phyloP scores from a whole-genome alignment of 92 coral and sea anemone species.

The Palythoa caribaeorum region DNA sequence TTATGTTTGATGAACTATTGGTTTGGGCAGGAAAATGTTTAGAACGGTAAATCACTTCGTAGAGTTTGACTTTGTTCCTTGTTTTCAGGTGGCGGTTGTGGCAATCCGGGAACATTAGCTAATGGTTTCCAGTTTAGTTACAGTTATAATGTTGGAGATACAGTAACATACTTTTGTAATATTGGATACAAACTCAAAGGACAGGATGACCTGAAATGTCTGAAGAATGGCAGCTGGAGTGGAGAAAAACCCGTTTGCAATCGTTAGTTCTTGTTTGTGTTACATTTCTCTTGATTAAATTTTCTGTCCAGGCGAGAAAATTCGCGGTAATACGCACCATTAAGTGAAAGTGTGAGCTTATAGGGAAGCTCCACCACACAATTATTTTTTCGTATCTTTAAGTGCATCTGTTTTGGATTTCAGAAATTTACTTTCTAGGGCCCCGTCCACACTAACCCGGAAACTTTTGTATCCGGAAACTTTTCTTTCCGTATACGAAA shows the following conservation, averaged over 20 bases:
- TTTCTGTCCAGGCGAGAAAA: too few species aligned
- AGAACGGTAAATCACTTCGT: neutral
- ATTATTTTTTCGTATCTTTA: too few species aligned
- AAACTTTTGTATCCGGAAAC: too few species aligned
- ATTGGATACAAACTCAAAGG: conserved; percentile 69
- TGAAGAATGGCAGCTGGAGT: conserved; percentile 48
- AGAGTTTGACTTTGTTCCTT: neutral
- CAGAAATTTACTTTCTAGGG: too few species aligned
- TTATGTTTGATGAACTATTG: too few species aligned
- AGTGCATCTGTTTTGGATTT: too few species aligned
- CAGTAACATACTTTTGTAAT: conserved; percentile 63
- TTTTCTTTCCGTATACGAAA: too few species aligned
- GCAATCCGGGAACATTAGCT: conserved; percentile 45
- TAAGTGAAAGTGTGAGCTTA: too few species aligned
- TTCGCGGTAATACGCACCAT: too few species aligned
- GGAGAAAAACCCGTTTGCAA: conserved; percentile 40
- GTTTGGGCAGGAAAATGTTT: neutral
- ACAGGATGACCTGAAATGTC: conserved; percentile 35
- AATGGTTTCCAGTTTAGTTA: conserved; percentile 68
- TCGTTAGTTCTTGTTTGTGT: conserved; percentile 20
- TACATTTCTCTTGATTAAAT: neutral
- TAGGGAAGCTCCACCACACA: too few species aligned
- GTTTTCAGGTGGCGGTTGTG: conserved; percentile 68
- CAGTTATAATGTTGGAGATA: conserved; percentile 51
- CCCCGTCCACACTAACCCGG: too few species aligned